Evolutionary conservation across 2,113 vertebrate species (phyloP).

Genomic region (Limanda limanda): DNA sequence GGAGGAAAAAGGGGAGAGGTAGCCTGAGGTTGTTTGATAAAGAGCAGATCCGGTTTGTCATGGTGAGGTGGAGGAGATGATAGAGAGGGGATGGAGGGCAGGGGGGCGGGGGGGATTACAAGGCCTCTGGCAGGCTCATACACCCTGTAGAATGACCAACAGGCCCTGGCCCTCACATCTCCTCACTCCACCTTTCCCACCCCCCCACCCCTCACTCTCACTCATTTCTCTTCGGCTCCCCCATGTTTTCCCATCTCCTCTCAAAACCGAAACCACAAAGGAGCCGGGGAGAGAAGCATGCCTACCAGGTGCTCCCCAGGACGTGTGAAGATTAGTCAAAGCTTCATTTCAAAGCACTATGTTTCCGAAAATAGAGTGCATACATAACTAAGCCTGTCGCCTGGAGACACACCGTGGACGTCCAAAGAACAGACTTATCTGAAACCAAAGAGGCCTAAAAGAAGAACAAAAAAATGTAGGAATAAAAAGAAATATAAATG

Average conservation of each 20-base stretch:
- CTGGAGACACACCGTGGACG: conserved; percentile 2
- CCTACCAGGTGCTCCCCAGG: conserved; percentile 34
- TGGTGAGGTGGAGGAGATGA: conserved; percentile 64
- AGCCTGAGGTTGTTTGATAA: conserved; percentile 69
- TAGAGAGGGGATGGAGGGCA: conserved; percentile 35
- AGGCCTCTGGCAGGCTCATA: conserved; percentile 53
- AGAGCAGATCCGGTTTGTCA: conserved; percentile 77
- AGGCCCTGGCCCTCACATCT: not conserved
- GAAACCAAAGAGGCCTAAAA: not conserved
- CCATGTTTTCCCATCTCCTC: too few relatives aligned
- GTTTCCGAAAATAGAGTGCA: conserved; percentile 42
- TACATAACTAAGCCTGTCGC: not conserved
- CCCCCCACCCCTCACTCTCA: not conserved
- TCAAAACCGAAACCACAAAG: not conserved
- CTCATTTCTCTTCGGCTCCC: not conserved
- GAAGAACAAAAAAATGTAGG: not conserved
- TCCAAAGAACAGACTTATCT: not conserved
- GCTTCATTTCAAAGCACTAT: conserved; percentile 41
- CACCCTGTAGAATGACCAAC: conserved; percentile 49
- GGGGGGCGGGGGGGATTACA: conserved; percentile 59
- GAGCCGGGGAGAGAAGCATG: not conserved
- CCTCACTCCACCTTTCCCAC: not conserved
- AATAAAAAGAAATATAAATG: too few relatives aligned
- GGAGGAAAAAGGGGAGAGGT: conserved; percentile 40
- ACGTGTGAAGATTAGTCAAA: conserved; percentile 51